Evolutionary conservation across 1,140 invertebrate genomes (phyloP).

Genomic region (Drosophila gunungcola): DNA sequence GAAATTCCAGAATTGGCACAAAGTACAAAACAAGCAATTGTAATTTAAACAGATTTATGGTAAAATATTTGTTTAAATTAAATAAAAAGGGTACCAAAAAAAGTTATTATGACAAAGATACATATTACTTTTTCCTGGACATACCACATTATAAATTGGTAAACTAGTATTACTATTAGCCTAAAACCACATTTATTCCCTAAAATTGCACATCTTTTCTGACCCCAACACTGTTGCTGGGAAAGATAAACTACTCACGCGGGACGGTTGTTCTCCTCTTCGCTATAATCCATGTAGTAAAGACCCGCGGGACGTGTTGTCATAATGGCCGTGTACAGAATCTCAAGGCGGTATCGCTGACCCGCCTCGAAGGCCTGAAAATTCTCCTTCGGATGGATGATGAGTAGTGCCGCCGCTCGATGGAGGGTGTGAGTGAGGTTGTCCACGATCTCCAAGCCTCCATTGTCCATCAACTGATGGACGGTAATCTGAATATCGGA

Average conservation of each 20-base stretch:
- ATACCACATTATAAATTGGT: too few relatives aligned
- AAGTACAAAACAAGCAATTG: too few relatives aligned
- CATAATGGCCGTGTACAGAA: constrained; percentile 73
- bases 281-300: constrained; percentile 87
- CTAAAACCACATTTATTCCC: too few relatives aligned
- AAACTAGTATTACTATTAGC: too few relatives aligned
- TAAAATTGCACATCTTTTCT: too few relatives aligned
- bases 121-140: too few relatives aligned
- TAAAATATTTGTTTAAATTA: too few relatives aligned
- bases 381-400: constrained; percentile 70
- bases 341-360: constrained; percentile 67
- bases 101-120: too few relatives aligned
- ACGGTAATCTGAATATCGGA: constrained; percentile 67
- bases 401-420: constrained; percentile 43
- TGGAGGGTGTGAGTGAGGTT: constrained; percentile 64
- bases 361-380: constrained; percentile 74
- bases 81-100: too few relatives aligned
- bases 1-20: too few relatives aligned
- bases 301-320: constrained; percentile 86
- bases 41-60: too few relatives aligned
- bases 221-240: neutral
- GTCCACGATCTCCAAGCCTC: constrained; percentile 35
- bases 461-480: constrained; percentile 32
- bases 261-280: constrained; percentile 53
- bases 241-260: constrained; percentile 54